Conservation (phyloP, 2,888 invertebrate genomes). For the Notodonta dromedarius region DNA sequence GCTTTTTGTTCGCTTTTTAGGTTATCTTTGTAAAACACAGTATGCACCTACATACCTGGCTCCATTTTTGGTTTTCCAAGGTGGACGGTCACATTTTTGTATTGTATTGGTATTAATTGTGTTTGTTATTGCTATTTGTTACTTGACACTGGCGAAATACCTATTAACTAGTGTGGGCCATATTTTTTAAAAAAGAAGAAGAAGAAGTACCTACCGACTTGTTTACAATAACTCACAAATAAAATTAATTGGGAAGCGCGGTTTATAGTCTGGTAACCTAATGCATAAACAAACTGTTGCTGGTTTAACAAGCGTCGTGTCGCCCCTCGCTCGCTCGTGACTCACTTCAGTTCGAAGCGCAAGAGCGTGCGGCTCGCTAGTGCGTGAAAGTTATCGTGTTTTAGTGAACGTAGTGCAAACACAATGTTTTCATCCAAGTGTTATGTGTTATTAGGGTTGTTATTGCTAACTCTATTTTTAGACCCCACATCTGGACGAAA, state of each 20-base stretch:
- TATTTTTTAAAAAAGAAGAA: neutral
- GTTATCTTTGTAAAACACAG: no score
- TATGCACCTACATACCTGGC: no score
- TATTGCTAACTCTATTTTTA: conserved; percentile 45
- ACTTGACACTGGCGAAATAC: no score
- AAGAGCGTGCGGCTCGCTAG: conserved; percentile 33
- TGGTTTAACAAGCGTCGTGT: neutral
- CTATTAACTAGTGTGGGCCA: no score
- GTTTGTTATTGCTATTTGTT: no score
- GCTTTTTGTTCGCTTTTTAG: no score
- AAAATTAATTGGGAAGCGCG: neutral
- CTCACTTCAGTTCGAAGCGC: conserved; percentile 48
- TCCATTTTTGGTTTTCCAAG: no score
- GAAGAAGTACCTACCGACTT: neutral
- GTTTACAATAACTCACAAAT: no score
- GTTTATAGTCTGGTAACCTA: conserved; percentile 1
- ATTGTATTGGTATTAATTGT: no score
- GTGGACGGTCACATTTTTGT: no score
- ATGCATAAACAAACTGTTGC: neutral
- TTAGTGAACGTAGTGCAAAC: conserved; percentile 20
- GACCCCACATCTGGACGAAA: conserved; percentile 47
- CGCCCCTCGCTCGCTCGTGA: conserved; percentile 1
- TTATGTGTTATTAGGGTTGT: conserved; percentile 55
- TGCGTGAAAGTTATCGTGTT: conserved; percentile 27
- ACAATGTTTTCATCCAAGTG: conserved; percentile 51